Percentiles rank a stretch among this genome's conserved stretches.
Conservation (phyloP, 2,113 vertebrate genomes). For the Ammodytes marinus region DNA sequence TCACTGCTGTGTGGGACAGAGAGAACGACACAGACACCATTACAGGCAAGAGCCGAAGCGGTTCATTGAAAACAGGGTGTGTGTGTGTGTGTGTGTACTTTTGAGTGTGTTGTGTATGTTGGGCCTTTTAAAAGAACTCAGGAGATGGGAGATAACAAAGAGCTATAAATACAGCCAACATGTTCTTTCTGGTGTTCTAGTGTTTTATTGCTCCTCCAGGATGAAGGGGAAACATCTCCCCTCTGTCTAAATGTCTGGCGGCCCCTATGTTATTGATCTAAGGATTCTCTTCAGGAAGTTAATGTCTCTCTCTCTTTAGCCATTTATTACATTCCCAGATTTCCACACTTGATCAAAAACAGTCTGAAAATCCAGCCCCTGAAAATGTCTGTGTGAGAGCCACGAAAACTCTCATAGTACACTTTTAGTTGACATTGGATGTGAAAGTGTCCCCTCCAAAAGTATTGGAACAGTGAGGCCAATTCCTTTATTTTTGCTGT, state of each 20-base stretch:
- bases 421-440: not conserved
- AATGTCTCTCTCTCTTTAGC: not conserved
- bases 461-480: no score
- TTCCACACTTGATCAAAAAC: slow-evolving; percentile 17
- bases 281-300: not conserved
- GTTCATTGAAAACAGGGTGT: slow-evolving; percentile 3
- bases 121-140: slow-evolving; percentile 29
- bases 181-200: not conserved
- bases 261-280: not conserved
- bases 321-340: slow-evolving; percentile 19
- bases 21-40: slow-evolving; percentile 13
- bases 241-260: not conserved
- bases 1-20: slow-evolving; percentile 33
- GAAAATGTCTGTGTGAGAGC: not conserved
- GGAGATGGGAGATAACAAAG: slow-evolving; percentile 35
- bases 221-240: slow-evolving; percentile 6
- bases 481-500: no score
- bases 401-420: not conserved
- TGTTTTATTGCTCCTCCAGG: not conserved
- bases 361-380: not conserved
- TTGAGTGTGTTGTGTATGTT: slow-evolving; percentile 11
- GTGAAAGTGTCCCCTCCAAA: no score
- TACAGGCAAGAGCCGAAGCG: not conserved
- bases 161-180: slow-evolving; percentile 48
- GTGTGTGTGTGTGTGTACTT: slow-evolving; percentile 3